A percentile compares a stretch with the other conserved stretches of the same genome.
Evolutionary conservation across 2,113 vertebrate genomes (phyloP).

Genomic region (Pteropus alecto): DNA sequence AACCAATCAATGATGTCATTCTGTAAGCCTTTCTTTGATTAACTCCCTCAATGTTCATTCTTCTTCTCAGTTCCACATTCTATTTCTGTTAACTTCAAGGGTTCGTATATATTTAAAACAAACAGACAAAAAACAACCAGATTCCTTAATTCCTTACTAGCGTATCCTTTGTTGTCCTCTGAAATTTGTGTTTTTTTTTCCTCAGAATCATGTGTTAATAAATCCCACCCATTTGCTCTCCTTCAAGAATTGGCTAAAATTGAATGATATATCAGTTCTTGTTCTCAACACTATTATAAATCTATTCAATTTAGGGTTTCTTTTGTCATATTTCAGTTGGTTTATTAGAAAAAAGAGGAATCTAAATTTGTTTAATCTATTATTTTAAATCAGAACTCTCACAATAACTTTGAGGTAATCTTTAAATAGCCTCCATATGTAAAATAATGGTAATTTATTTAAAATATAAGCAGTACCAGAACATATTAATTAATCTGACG

Average conservation of each 20-base stretch:
- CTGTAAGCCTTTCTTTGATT: background rate
- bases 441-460: background rate
- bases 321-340: background rate
- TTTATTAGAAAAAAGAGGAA: background rate
- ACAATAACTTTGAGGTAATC: background rate
- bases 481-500: background rate
- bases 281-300: background rate
- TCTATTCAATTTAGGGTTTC: background rate
- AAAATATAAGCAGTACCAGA: background rate
- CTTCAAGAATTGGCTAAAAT: background rate
- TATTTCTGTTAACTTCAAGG: background rate
- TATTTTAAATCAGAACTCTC: background rate
- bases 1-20: too few species aligned
- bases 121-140: background rate
- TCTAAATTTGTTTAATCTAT: background rate
- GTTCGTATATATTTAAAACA: background rate
- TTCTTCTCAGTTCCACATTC: background rate
- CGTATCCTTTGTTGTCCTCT: background rate
- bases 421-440: background rate
- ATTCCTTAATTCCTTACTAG: background rate
- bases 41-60: background rate
- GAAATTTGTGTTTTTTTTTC: background rate
- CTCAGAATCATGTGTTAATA: background rate
- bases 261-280: background rate
- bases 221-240: background rate